phyloP scores from a whole-genome alignment of 2,888 invertebrate species.

The Cynaeus angustus region DNA sequence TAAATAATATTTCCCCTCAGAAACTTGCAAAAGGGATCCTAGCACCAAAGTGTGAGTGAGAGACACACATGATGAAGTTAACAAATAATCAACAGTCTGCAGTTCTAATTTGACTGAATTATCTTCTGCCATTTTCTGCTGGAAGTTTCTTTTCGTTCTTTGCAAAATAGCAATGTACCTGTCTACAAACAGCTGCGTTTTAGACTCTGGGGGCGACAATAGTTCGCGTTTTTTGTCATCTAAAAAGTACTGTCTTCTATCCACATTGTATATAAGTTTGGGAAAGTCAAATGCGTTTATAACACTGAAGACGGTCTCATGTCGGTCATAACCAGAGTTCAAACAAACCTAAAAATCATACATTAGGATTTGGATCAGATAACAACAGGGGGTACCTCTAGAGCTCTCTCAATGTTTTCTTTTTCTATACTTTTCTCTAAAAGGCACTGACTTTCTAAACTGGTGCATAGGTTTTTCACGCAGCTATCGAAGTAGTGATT shows the following conservation, averaged over 20 bases:
- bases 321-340: conserved; percentile 77
- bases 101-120: conserved; percentile 62
- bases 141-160: conserved; percentile 76
- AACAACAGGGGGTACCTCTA: conserved; percentile 78
- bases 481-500: conserved; percentile 78
- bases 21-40: conserved; percentile 76
- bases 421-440: conserved; percentile 82
- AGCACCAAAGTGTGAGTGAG: conserved; percentile 67
- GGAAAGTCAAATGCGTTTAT: conserved; percentile 90
- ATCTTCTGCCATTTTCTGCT: conserved; percentile 60
- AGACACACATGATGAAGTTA: conserved; percentile 65
- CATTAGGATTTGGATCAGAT: too few species aligned
- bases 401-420: conserved; percentile 82
- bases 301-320: conserved; percentile 84
- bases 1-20: conserved; percentile 89
- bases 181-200: conserved; percentile 80
- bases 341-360: conserved; percentile 75
- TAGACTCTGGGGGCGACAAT: conserved; percentile 79
- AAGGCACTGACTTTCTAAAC: conserved; percentile 85
- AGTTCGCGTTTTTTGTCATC: conserved; percentile 69
- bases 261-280: conserved; percentile 82
- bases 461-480: conserved; percentile 84
- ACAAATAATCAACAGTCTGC: conserved; percentile 69
- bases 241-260: conserved; percentile 84
- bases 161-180: conserved; percentile 81